phyloP scores from a whole-genome alignment of 1,140 invertebrate species.

The Drosophila truncata region DNA sequence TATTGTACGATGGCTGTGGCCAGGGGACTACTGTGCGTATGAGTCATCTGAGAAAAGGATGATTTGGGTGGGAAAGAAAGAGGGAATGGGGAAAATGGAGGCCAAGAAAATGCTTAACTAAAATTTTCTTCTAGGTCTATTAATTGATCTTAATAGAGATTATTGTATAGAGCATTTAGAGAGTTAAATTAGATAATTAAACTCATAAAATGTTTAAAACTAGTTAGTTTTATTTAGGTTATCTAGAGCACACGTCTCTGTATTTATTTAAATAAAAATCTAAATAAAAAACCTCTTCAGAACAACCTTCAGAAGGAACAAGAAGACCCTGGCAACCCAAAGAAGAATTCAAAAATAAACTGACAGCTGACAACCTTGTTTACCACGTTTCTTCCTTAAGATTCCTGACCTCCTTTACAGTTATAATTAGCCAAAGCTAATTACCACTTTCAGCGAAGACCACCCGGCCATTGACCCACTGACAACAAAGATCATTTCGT shows the following conservation, averaged over 20 bases:
- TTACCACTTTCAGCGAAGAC: constrained; percentile 43
- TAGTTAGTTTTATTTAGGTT: too few species aligned
- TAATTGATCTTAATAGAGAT: too few species aligned
- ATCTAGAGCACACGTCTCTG: too few species aligned
- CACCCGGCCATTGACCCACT: constrained; percentile 59
- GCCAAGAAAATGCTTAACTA: too few species aligned
- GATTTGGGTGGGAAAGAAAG: too few species aligned
- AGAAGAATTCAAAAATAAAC: background rate
- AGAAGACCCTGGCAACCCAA: background rate
- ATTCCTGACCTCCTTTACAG: constrained; percentile 29
- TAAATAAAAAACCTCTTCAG: too few species aligned
- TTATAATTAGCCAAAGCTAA: constrained; percentile 36
- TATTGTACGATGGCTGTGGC: constrained; percentile 20
- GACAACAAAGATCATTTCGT: constrained; percentile 8
- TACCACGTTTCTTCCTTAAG: background rate
- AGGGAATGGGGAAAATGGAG: background rate
- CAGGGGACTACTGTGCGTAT: constrained; percentile 69
- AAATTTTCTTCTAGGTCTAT: too few species aligned
- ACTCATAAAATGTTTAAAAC: too few species aligned
- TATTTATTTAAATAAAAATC: too few species aligned
- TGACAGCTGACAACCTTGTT: constrained; percentile 10
- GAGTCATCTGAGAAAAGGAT: constrained; percentile 41
- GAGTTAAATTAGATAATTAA: too few species aligned
- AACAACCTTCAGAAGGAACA: too few species aligned
- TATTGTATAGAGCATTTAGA: too few species aligned